Evolutionary conservation across 2,888 invertebrate species (phyloP), one percentile per base, ranked within the genome.

Genomic region (Drosophila eohydei): DNA sequence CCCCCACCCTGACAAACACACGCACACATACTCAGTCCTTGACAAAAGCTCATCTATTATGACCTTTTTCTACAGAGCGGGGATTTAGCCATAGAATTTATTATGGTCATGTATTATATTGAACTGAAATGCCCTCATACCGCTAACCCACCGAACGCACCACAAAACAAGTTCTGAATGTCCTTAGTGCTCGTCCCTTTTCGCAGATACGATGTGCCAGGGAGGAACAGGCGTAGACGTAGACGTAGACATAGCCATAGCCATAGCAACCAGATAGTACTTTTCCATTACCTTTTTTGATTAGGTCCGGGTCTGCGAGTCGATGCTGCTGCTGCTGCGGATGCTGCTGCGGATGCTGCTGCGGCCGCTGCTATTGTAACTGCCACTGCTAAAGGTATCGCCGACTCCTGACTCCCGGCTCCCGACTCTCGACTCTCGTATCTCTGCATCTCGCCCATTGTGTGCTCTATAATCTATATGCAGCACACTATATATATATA

Each of bases 91-190:
- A 85, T 80, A 81, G 89, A 87, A 87, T 87, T 87, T 87, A 87
- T 87, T 89, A 87, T 87, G 87, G 78, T 83, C 83, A 84, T 88
- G 88, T 89, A 80, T 84, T 84, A 89, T 89, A 85, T 88, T 74
- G 83, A 89, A 88, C 83, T 64, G 58, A 71, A 72, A 26, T 16
- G 50, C 58, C 16, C 40, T 26, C 57, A 21, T 48, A 38, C 57
- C 46, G 58, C 64, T 8, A 28, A 41, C 55, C 61, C 41, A 34
- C n/a, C 30, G 52, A 36, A 14, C 21, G 50, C 50, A n/a, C 41
- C 38, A 46, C 67, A 50, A 11, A 40, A 62, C 54, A 75, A 70
- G 54, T 59, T 71, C 59, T 71, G 73, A 61, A 62, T 74, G 72
- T 74, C 66, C 76, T 76, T 50, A 52, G 48, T 43, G 64, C 46